phyloP scores from a whole-genome alignment of 2,888 invertebrate species.

The Sarcophaga subvicina region DNA sequence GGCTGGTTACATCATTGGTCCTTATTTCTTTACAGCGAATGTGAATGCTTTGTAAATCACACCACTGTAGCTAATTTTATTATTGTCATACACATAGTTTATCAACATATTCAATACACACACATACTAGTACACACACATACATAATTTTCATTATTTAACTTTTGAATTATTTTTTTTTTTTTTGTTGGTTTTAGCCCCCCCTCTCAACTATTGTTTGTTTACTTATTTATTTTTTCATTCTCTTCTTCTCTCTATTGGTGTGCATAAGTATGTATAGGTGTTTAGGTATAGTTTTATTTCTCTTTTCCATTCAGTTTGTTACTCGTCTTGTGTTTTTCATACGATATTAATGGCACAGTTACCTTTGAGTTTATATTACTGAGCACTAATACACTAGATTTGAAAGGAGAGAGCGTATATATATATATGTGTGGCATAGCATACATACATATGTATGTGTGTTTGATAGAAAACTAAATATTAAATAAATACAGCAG shows the following conservation, averaged over 20 bases:
- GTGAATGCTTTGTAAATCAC: background rate
- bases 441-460: too few species aligned
- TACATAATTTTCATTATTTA: conserved; percentile 53
- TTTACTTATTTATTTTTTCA: background rate
- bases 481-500: conserved; percentile 48
- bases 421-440: background rate
- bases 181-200: background rate
- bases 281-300: conserved; percentile 34
- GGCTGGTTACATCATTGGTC: too few species aligned
- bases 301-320: conserved; percentile 13
- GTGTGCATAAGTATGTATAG: background rate
- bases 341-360: background rate
- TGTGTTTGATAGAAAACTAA: conserved; percentile 31
- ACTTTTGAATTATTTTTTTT: conserved; percentile 58
- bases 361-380: background rate
- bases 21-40: too few species aligned
- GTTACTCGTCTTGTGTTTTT: background rate
- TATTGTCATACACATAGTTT: background rate
- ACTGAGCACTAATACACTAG: background rate
- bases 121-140: background rate
- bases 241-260: background rate
- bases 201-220: background rate
- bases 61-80: background rate
- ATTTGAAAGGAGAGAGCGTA: background rate
- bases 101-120: background rate